Evolutionary conservation across 2,888 invertebrate genomes (phyloP).

Genomic region (Spatulosminthurus flaviceps): DNA sequence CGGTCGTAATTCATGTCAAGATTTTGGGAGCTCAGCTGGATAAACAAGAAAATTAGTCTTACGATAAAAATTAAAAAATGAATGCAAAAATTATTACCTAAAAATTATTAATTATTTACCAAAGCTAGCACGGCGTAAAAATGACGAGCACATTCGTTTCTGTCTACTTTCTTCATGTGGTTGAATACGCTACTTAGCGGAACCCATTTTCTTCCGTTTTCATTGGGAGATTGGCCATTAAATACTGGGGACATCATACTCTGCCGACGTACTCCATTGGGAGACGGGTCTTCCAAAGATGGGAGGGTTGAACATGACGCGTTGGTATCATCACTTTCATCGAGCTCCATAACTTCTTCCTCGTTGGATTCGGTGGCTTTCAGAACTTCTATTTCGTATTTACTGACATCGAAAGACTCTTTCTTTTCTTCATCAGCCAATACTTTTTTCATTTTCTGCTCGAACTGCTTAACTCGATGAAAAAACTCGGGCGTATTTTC

Average conservation of each 20-base stretch:
- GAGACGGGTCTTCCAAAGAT: slow-evolving; percentile 50
- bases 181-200: slow-evolving; percentile 57
- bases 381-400: slow-evolving; percentile 62
- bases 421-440: slow-evolving; percentile 60
- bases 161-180: slow-evolving; percentile 61
- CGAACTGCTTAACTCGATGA: slow-evolving; percentile 58
- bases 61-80: too few relatives aligned
- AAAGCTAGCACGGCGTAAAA: slow-evolving; percentile 62
- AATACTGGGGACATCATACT: slow-evolving; percentile 31
- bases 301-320: slow-evolving; percentile 18
- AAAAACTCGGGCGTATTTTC: slow-evolving; percentile 58
- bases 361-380: slow-evolving; percentile 41
- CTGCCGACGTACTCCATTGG: slow-evolving; percentile 11
- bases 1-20: slow-evolving; percentile 62
- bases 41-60: background rate
- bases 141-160: slow-evolving; percentile 59
- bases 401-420: slow-evolving; percentile 61
- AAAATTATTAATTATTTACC: slow-evolving; percentile 51
- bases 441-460: slow-evolving; percentile 60
- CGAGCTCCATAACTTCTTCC: slow-evolving; percentile 32
- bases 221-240: background rate
- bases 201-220: slow-evolving; percentile 56
- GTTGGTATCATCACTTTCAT: slow-evolving; percentile 18
- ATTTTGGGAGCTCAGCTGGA: slow-evolving; percentile 61
- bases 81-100: too few relatives aligned